phyloP scores from a whole-genome alignment of 2,113 vertebrate species.

The Ptychochromis oligacanthus region DNA sequence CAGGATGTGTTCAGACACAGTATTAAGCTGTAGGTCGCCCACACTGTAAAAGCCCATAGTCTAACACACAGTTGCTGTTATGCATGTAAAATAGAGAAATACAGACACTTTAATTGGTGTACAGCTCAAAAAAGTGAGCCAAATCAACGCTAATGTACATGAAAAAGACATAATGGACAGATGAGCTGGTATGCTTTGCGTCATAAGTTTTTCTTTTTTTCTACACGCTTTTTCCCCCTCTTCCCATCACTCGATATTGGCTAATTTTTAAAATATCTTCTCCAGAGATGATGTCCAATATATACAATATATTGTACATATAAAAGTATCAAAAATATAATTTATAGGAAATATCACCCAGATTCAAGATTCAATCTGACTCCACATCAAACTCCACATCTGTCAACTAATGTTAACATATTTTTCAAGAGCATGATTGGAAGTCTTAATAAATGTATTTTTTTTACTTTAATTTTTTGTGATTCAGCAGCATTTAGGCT shows the following conservation, averaged over 20 bases:
- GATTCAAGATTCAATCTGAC: too few species aligned
- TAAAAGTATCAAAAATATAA: background rate
- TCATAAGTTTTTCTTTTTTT: background rate
- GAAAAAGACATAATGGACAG: background rate
- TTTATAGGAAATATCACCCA: background rate
- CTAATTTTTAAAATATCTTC: background rate
- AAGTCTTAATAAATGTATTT: background rate
- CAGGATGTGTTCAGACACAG: background rate
- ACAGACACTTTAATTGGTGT: background rate
- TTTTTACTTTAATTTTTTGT: background rate
- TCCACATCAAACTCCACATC: too few species aligned
- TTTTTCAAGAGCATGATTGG: background rate
- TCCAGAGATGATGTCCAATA: background rate
- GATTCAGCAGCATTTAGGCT: slow-evolving; percentile 10
- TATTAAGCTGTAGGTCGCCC: background rate
- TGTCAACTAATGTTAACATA: background rate
- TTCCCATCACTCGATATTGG: too few species aligned
- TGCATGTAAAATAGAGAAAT: background rate
- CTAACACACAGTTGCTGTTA: background rate
- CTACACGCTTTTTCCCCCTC: too few species aligned
- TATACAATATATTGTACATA: background rate
- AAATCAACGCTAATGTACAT: background rate
- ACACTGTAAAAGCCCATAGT: background rate
- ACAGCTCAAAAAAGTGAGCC: background rate
- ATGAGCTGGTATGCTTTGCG: background rate